Conservation (phyloP, 2,113 vertebrate genomes). For the Chloropsis hardwickii region DNA sequence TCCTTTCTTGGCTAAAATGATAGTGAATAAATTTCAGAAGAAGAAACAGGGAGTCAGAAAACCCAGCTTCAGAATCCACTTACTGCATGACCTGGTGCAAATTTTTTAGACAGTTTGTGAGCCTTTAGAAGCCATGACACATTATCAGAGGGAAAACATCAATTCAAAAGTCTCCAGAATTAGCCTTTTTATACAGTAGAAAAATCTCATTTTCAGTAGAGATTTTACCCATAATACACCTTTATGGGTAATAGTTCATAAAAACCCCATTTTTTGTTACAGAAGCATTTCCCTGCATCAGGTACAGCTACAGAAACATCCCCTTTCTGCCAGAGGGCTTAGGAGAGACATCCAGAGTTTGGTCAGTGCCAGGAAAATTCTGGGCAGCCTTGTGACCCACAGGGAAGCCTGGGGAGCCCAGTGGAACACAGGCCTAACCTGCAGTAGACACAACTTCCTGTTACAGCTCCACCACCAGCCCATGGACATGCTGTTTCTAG, state of each 20-base stretch:
- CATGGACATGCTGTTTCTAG: neutral
- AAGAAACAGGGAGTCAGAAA: neutral
- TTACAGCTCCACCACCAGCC: neutral
- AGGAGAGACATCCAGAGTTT: neutral
- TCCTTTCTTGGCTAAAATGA: neutral
- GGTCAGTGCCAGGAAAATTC: neutral
- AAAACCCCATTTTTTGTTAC: neutral
- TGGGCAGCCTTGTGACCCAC: accelerated
- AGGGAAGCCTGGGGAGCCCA: neutral
- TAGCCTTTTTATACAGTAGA: neutral
- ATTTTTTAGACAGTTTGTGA: neutral
- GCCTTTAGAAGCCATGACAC: neutral
- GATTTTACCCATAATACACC: neutral
- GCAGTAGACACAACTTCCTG: neutral
- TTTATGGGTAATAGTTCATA: neutral
- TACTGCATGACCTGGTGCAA: neutral
- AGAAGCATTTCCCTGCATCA: neutral
- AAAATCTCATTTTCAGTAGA: neutral
- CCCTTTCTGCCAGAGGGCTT: neutral
- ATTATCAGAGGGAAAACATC: neutral
- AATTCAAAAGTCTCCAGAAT: neutral
- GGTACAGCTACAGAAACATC: neutral
- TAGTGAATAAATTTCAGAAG: neutral
- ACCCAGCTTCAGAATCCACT: neutral
- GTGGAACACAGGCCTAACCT: neutral